These are phyloP conservation scores for Fratercula arctica DNA, from an alignment of 2,797 vertebrate genomes.

Conservation along the genomic window DNA sequence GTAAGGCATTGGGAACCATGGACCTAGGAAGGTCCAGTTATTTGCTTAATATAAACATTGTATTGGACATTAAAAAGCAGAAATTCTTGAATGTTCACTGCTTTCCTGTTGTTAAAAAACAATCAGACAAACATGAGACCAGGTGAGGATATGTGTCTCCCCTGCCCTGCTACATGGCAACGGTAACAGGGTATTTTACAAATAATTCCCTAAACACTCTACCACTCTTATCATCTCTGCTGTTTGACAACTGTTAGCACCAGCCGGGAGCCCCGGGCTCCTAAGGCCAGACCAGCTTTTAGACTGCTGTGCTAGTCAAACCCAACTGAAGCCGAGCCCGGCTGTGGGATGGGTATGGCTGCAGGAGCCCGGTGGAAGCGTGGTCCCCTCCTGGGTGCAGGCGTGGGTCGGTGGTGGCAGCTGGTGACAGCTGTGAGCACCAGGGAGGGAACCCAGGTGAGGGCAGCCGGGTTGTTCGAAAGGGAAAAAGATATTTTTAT, in stretches of 20 bases:
- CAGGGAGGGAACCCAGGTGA: not conserved
- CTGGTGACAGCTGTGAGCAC: not conserved
- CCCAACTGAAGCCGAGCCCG: not conserved
- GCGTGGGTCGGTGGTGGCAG: not conserved
- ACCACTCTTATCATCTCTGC: not conserved
- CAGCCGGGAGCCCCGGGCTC: not conserved
- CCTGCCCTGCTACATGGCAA: accelerated
- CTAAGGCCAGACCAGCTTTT: not conserved
- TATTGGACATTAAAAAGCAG: not conserved
- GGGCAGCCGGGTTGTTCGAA: not conserved
- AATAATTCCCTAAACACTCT: not conserved
- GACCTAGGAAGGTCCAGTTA: not conserved
- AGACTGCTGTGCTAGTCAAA: not conserved
- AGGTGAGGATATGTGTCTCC: not conserved
- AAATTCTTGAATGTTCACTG: not conserved
- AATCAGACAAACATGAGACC: not conserved
- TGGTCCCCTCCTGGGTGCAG: not conserved
- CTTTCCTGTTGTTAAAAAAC: not conserved
- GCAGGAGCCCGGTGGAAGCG: not conserved
- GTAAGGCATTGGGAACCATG: not conserved
- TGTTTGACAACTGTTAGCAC: not conserved
- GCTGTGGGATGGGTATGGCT: not conserved
- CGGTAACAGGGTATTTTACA: not conserved
- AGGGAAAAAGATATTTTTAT: not conserved
- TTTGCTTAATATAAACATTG: not conserved